Evolutionary conservation across 2,797 vertebrate species (phyloP).

Genomic region (Anguilla anguilla): DNA sequence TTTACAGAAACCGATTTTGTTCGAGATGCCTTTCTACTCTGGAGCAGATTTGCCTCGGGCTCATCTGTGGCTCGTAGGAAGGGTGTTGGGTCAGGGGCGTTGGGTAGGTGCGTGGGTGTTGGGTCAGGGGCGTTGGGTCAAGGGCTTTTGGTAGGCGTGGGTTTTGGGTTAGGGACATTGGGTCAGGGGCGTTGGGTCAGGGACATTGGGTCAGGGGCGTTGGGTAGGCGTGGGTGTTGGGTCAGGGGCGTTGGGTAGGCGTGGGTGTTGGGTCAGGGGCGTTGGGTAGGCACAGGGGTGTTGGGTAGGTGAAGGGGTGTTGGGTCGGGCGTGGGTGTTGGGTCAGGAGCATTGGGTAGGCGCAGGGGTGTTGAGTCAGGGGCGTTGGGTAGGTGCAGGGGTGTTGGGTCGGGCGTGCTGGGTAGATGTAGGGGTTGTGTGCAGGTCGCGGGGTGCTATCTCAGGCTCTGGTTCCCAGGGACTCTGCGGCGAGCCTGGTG

Average conservation of each 20-base stretch:
- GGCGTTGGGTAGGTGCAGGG: not conserved
- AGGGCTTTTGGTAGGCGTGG: too few species aligned
- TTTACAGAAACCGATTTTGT: not conserved
- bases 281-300: too few species aligned
- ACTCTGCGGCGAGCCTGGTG: slow-evolving; percentile 86
- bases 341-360: too few species aligned
- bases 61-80: not conserved
- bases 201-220: not conserved
- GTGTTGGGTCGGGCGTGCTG: not conserved
- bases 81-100: not conserved
- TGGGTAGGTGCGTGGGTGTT: not conserved
- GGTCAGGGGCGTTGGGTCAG: not conserved
- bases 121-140: too few species aligned
- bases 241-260: too few species aligned
- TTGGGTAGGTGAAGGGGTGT: too few species aligned
- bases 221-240: not conserved
- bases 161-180: too few species aligned
- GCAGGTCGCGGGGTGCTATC: slow-evolving; percentile 46
- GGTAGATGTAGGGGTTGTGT: not conserved
- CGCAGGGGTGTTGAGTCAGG: too few species aligned
- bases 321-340: too few species aligned
- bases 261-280: too few species aligned
- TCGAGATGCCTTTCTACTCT: not conserved
- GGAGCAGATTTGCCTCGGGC: not conserved
- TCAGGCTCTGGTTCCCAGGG: slow-evolving; percentile 76